A percentile compares a stretch with the other conserved stretches of the same genome.
phyloP scores from a whole-genome alignment of 2,797 vertebrate species.

The Sebastes taczanowskii region DNA sequence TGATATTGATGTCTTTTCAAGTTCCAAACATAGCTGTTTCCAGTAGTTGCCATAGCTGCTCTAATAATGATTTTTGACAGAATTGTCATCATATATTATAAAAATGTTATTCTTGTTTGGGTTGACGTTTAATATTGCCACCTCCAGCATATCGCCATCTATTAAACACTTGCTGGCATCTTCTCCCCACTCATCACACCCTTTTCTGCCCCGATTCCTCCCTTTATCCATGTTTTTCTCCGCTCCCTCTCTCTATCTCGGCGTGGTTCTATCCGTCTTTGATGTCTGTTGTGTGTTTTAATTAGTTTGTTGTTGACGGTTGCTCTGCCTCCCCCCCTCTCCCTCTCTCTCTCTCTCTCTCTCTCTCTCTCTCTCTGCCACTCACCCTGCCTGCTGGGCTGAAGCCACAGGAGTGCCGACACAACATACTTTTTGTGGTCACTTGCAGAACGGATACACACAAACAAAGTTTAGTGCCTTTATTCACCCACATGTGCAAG shows the following conservation, averaged over 20 bases:
- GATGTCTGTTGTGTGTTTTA: conserved; percentile 76
- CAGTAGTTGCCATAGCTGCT: neutral
- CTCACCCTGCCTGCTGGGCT: conserved; percentile 31
- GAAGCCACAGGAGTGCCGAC: conserved; percentile 42
- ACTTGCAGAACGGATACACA: neutral
- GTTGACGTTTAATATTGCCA: neutral
- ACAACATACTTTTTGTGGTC: neutral
- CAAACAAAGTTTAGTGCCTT: neutral
- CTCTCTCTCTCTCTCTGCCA: conserved; percentile 31
- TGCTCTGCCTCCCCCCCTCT: neutral
- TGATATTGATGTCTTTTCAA: neutral
- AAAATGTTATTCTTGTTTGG: neutral
- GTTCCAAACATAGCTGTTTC: neutral
- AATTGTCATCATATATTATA: neutral
- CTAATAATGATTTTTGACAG: neutral
- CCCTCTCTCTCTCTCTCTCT: neutral
- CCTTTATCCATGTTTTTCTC: conserved; percentile 16
- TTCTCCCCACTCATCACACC: neutral
- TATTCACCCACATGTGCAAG: neutral
- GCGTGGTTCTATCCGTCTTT: conserved; percentile 45
- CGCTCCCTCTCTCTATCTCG: conserved; percentile 15
- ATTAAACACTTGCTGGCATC: neutral
- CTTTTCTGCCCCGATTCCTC: neutral
- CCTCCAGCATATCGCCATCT: neutral
- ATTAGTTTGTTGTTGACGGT: conserved; percentile 71